Base-by-base conservation (phyloP, 2,888 invertebrate genomes). In the Dysmachus trigonus region DNA sequence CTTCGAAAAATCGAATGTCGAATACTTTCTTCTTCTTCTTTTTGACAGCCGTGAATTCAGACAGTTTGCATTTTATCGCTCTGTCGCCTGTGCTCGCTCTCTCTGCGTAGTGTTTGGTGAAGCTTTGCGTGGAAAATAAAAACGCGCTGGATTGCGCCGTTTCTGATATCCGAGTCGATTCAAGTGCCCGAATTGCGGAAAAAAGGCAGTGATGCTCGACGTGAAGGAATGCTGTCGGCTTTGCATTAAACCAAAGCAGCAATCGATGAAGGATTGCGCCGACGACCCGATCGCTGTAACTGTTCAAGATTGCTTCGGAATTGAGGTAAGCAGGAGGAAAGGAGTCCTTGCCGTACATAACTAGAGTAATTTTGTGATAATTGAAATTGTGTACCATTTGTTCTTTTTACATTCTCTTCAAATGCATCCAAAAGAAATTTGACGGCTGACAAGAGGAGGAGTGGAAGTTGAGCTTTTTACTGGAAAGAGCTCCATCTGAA, bases 211-310 rank as follows among this genome's bases (percentile, higher is more conserved):
- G 35, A 85, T 85, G 85, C 62, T 76, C 13, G 62, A 85, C 13
- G 18, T 74, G 8, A 15, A 15, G 2, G 7, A 15, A 4, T 85
- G 85, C 41, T 86, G 86, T 30, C 76, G 86, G 6, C 41, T 86
- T 7, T 86, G 86, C 62, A 15, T 86, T 7, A 76, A 62, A 8
- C 62, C 15, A 7, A n/a, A 10, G 8, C 62, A 62, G 27, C 62
- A 18, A 10, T 22, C 27, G 8, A 22, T 41, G 18, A n/a, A 76
- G 33, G 53, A 86, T 62, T 82, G 62, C 30, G n/a, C 38, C 7
- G 71, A 62, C 5, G 53, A 47, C 5, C 76, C 62, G 10, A 38
- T 86, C 8, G 62, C 38, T 8, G 10, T 35, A 6, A 18, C 38
- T n/a, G 33, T 86, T 6, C 18, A 41, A 1, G 18, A 76, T 1